Evolutionary conservation across 2,113 vertebrate genomes (phyloP).

Genomic region (Tetrax tetrax): DNA sequence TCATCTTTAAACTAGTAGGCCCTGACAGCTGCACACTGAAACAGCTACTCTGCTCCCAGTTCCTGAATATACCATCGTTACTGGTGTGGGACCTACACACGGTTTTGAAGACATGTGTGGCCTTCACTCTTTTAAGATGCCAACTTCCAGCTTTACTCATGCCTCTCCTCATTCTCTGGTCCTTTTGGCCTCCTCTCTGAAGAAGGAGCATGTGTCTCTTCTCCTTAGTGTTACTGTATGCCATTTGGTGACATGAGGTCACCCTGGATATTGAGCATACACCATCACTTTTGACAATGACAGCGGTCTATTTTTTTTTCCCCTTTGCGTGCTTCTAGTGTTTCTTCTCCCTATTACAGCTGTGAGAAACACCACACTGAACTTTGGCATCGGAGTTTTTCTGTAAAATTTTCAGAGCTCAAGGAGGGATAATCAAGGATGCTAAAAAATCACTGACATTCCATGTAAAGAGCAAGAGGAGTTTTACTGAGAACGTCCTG

Average conservation of each 20-base stretch:
- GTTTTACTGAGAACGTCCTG: background rate
- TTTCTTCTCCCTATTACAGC: background rate
- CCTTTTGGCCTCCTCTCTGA: background rate
- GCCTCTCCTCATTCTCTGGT: background rate
- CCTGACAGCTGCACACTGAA: background rate
- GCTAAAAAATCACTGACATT: background rate
- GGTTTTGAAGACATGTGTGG: background rate
- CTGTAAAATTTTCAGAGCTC: background rate
- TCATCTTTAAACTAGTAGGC: background rate
- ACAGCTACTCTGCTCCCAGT: background rate
- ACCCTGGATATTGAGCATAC: background rate
- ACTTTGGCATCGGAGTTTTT: background rate
- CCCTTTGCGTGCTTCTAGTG: background rate
- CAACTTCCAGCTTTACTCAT: background rate
- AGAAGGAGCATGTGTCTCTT: fast-evolving
- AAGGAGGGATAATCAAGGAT: background rate
- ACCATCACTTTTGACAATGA: background rate
- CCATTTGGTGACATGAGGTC: background rate
- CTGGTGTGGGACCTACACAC: background rate
- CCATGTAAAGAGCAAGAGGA: background rate
- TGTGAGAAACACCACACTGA: background rate
- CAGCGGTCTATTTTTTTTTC: background rate
- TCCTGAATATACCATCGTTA: background rate
- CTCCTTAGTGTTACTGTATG: background rate
- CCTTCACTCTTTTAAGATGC: background rate